These are phyloP conservation scores for Tridacna gigas DNA, from an alignment of 2,888 invertebrate genomes.

Conservation along the genomic window DNA sequence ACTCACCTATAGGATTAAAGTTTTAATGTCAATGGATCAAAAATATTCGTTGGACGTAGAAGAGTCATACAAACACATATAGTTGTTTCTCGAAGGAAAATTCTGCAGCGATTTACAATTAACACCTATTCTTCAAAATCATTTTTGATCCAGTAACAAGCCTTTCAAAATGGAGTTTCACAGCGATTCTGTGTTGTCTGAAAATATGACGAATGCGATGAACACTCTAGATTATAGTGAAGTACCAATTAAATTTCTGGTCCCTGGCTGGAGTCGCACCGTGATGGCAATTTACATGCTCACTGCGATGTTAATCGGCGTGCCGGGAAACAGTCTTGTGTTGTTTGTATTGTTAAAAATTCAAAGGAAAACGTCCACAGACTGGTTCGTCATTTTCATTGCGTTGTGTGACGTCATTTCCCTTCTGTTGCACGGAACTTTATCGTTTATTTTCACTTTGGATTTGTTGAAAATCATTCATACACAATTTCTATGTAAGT, in stretches of 20 bases:
- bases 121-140: no score
- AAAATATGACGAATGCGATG: no score
- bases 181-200: no score
- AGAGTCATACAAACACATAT: no score
- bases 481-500: neutral
- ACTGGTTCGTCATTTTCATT: slow-evolving; percentile 17
- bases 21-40: no score
- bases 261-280: neutral
- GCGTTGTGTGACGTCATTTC: slow-evolving; percentile 2
- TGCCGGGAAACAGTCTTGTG: slow-evolving; percentile 11
- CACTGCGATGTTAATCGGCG: neutral
- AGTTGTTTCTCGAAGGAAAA: no score
- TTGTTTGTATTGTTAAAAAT: neutral
- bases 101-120: no score
- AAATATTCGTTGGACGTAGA: no score
- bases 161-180: no score
- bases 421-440: neutral
- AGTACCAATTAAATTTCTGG: neutral
- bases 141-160: no score
- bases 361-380: neutral
- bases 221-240: no score
- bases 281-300: neutral
- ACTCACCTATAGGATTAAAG: no score
- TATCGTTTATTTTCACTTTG: neutral
- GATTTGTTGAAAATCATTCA: neutral